Evolutionary conservation across 2,888 invertebrate species (phyloP).

Genomic region (Epirrhoe tristata): DNA sequence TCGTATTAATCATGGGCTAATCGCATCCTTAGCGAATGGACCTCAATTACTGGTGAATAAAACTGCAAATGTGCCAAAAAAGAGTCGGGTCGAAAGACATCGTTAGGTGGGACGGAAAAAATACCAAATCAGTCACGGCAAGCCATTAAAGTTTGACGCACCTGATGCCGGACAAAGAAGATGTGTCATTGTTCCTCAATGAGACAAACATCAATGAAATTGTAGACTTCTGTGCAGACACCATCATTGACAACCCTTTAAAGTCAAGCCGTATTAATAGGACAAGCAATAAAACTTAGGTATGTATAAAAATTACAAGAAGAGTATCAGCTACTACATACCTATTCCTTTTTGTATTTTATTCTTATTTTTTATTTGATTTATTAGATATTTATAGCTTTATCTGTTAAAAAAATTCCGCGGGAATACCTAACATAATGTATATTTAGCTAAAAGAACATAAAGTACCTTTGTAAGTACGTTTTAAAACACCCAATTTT

Average conservation of each 20-base stretch:
- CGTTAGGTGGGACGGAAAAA: conserved; percentile 70
- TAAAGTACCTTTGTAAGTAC: too few species aligned
- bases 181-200: conserved; percentile 5
- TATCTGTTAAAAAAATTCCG: too few species aligned
- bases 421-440: too few species aligned
- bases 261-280: background rate
- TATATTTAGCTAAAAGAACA: too few species aligned
- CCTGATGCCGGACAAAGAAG: conserved; percentile 26
- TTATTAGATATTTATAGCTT: too few species aligned
- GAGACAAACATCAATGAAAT: conserved; percentile 1
- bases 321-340: too few species aligned
- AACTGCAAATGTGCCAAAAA: conserved; percentile 74
- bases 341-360: too few species aligned
- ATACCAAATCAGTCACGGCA: conserved; percentile 62
- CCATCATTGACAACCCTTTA: conserved; percentile 32
- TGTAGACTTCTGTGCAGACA: background rate
- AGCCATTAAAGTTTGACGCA: conserved; percentile 38
- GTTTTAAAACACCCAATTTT: background rate
- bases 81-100: conserved; percentile 66
- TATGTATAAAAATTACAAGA: too few species aligned
- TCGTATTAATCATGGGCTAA: conserved; percentile 78
- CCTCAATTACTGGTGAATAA: conserved; percentile 81
- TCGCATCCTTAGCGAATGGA: conserved; percentile 82
- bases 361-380: too few species aligned
- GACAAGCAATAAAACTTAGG: background rate